Evolutionary conservation across 2,888 invertebrate species (phyloP).

Genomic region (Lissocephala sabroskyi): DNA sequence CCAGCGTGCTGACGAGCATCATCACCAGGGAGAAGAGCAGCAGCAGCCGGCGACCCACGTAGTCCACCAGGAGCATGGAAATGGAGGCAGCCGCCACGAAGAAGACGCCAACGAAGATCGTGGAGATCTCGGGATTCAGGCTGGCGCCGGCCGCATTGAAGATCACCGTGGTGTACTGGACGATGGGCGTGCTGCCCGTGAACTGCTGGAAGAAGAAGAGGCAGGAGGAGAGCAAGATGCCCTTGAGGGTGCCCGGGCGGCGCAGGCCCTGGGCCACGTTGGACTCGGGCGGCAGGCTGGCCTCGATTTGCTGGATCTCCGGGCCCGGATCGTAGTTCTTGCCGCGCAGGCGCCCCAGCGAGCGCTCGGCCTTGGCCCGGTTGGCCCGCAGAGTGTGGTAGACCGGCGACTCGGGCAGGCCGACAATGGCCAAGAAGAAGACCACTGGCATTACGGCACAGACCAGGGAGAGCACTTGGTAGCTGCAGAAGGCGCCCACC

Average conservation of each 20-base stretch:
- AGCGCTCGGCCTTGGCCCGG: constrained; percentile 77
- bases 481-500: constrained; percentile 71
- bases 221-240: constrained; percentile 80
- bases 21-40: constrained; percentile 79
- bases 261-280: too few species aligned
- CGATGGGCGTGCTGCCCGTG: constrained; percentile 84
- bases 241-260: constrained; percentile 73
- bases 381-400: constrained; percentile 76
- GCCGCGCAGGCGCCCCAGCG: constrained; percentile 81
- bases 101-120: constrained; percentile 85
- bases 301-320: constrained; percentile 68
- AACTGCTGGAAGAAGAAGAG: constrained; percentile 90
- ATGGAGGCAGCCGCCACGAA: constrained; percentile 78
- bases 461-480: constrained; percentile 26
- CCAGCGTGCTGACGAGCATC: constrained; percentile 78
- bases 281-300: background rate
- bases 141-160: constrained; percentile 71
- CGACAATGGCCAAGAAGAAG: constrained; percentile 79
- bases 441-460: constrained; percentile 73
- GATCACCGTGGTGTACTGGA: constrained; percentile 82
- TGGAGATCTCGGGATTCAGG: constrained; percentile 73
- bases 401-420: constrained; percentile 86
- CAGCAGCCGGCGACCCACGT: constrained; percentile 81
- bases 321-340: constrained; percentile 76
- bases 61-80: constrained; percentile 83